Evolutionary conservation across 1,140 invertebrate species (phyloP).

Genomic region (Caenorhabditis tropicalis): DNA sequence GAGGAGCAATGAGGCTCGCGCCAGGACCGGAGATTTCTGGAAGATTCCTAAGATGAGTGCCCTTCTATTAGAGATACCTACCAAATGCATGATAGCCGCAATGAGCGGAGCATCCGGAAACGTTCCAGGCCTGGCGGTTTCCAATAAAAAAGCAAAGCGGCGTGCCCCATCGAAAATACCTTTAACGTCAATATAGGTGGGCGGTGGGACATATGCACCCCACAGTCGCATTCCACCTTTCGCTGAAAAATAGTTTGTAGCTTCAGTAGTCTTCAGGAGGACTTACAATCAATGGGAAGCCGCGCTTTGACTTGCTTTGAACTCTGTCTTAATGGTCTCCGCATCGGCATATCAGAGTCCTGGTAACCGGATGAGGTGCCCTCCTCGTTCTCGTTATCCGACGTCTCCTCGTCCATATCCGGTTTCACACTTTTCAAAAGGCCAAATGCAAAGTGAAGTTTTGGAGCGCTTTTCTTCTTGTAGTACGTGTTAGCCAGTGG

Average conservation of each 20-base stretch:
- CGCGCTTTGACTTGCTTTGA: not conserved
- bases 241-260: slow-evolving; percentile 26
- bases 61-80: slow-evolving; percentile 73
- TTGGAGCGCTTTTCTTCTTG: slow-evolving; percentile 56
- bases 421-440: slow-evolving; percentile 14
- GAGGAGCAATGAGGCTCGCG: slow-evolving; percentile 85
- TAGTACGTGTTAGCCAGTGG: slow-evolving; percentile 16
- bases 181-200: slow-evolving; percentile 13
- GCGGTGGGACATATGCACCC: slow-evolving; percentile 55
- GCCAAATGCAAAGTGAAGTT: slow-evolving; percentile 64
- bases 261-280: not conserved
- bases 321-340: not conserved
- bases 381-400: slow-evolving; percentile 48
- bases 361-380: not conserved
- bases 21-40: slow-evolving; percentile 90
- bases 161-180: slow-evolving; percentile 81
- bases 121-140: slow-evolving; percentile 90
- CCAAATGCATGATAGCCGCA: slow-evolving; percentile 91
- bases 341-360: not conserved
- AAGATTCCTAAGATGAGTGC: slow-evolving; percentile 68
- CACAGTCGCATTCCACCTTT: slow-evolving; percentile 46
- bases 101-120: slow-evolving; percentile 93
- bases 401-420: slow-evolving; percentile 49
- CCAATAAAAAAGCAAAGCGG: slow-evolving; percentile 86
- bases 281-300: slow-evolving; percentile 17